Base-by-base conservation (phyloP, 2,797 vertebrate genomes). In the Coregonus sp. region DNA sequence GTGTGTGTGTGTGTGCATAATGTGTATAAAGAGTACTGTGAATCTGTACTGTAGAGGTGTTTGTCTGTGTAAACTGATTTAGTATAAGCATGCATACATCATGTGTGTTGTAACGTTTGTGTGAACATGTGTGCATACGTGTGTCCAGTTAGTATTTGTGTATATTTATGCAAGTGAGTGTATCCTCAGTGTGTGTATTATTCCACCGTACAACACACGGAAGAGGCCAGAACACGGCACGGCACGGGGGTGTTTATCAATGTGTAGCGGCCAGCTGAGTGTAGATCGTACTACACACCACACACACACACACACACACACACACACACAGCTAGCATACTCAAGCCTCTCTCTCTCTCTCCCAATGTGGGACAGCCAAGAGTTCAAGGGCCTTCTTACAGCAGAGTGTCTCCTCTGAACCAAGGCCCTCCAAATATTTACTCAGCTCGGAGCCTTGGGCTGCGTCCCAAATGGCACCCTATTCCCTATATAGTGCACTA, bases 351-450 rank as follows among this genome's bases (percentile, higher is more conserved):
- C 75, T 75, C 75, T 75, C 76, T 65, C 25, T 78, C 81, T 73
- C 56, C 70, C 76, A 75, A 78, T 78, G 84, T 81, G 80, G 78
- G 85, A 81, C 78, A 83, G 74, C 59, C 56, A 67, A 82, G 78
- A 86, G 90, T 90, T 91, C 87, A 89, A 88, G 88, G 86, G 89
- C 86, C 85, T 82, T 80, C 81, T 90, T 66, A 78, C 81, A 86
- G 82, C 83, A 86, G 70, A 29, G 78, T 74, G 80, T 83, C 80
- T 80, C 75, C 74, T 47, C 78, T 87, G 80, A 82, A 83, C 81
- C 86, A 84, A 85, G 73, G 84, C 88, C 78, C 82, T 91, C 87
- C 85, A 92, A 94, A 93, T 93, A 93, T 93, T 94, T 93, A 93
- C 88, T 85, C 87, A 91, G 81, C 73, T 77, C 76, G 81, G 74